Conservation (phyloP, 2,113 vertebrate species). For the Irena cyanogastra region DNA sequence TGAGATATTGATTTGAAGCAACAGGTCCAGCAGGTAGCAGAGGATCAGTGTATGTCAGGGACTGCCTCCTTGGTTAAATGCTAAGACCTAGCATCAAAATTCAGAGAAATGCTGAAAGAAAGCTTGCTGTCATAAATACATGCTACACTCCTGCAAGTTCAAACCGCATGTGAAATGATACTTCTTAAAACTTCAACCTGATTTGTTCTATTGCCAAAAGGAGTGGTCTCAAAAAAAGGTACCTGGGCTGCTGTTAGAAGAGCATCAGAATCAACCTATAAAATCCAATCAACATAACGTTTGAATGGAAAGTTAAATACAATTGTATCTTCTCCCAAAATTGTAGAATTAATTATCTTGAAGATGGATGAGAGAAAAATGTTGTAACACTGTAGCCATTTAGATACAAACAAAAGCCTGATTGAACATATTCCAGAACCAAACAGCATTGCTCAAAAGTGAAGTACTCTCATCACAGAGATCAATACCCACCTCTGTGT, state of each 20-base stretch:
- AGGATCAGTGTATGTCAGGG: not conserved
- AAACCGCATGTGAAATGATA: rapidly evolving
- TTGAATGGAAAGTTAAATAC: not conserved
- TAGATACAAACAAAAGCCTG: not conserved
- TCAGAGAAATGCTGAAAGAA: not conserved
- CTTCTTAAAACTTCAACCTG: not conserved
- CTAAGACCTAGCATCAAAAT: not conserved
- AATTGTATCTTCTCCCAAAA: not conserved
- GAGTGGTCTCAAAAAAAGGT: not conserved
- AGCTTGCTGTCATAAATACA: not conserved
- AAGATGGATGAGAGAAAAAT: not conserved
- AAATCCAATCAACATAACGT: not conserved
- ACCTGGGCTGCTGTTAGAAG: not conserved
- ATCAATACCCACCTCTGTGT: rapidly evolving
- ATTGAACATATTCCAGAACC: not conserved
- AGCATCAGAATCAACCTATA: not conserved
- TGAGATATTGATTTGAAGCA: not conserved
- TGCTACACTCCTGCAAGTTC: not conserved
- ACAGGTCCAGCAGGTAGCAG: not conserved
- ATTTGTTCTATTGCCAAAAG: not conserved
- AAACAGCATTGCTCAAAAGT: not conserved
- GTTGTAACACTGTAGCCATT: not conserved
- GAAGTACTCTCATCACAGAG: not conserved
- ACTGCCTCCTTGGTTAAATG: not conserved
- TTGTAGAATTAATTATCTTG: not conserved